A percentile compares a stretch with the other conserved stretches of the same genome.
phyloP scores from a whole-genome alignment of 2,113 vertebrate genomes.

The Mormyrus iriodes region DNA sequence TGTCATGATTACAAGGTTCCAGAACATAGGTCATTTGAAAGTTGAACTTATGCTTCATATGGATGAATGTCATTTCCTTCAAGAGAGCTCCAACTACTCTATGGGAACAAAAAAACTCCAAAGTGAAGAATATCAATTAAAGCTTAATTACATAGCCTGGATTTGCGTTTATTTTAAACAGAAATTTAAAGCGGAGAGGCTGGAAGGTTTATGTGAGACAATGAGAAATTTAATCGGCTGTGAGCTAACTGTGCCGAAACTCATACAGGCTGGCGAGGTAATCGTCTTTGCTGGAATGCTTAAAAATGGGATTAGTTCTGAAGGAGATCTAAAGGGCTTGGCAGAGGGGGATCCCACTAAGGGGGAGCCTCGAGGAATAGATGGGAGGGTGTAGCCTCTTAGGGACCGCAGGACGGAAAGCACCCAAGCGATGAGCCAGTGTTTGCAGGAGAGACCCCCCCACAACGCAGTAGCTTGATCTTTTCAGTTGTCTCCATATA shows the following conservation, averaged over 20 bases:
- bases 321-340: slow-evolving; percentile 40
- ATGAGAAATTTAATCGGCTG: slow-evolving; percentile 66
- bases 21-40: background rate
- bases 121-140: slow-evolving; percentile 19
- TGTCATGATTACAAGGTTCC: background rate
- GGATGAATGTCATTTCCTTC: background rate
- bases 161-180: slow-evolving; percentile 45
- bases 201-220: slow-evolving; percentile 45
- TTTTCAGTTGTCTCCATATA: background rate
- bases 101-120: background rate
- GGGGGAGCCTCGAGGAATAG: background rate
- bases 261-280: slow-evolving; percentile 54
- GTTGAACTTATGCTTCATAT: background rate
- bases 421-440: no score
- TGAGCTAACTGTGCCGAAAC: slow-evolving; percentile 62
- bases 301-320: slow-evolving; percentile 61
- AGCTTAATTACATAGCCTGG: slow-evolving; percentile 28
- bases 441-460: background rate
- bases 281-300: slow-evolving; percentile 62
- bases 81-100: background rate
- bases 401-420: background rate
- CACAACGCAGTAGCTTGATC: background rate
- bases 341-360: background rate
- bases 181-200: slow-evolving; percentile 46
- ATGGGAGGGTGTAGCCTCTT: background rate